These are phyloP conservation scores for Eupithecia subfuscata DNA, from an alignment of 2,888 invertebrate genomes.

Conservation along the genomic window DNA sequence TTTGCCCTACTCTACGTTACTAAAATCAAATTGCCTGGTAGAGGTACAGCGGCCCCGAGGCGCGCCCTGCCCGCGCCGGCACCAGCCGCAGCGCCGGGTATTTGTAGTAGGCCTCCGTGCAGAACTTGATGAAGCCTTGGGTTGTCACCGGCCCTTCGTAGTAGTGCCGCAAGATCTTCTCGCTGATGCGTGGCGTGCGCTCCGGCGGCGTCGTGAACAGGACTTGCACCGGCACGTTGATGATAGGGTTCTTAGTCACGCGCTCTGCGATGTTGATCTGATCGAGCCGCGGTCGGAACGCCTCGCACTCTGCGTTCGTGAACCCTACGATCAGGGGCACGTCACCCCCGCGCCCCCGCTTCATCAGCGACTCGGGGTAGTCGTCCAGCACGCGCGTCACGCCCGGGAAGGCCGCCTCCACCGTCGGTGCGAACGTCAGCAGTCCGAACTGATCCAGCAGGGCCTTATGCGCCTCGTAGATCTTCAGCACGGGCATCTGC, in stretches of 20 bases:
- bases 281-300: conserved; percentile 61
- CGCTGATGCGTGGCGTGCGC: conserved; percentile 46
- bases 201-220: conserved; percentile 51
- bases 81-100: conserved; percentile 67
- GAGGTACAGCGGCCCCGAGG: conserved; percentile 75
- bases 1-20: neutral
- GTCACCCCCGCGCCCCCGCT: conserved; percentile 60
- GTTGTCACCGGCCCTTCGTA: conserved; percentile 55
- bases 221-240: conserved; percentile 55
- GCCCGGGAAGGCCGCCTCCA: conserved; percentile 63
- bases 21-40: conserved; percentile 59
- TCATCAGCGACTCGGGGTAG: conserved; percentile 64
- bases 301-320: conserved; percentile 68
- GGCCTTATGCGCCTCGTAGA: conserved; percentile 59
- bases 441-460: conserved; percentile 63
- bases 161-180: conserved; percentile 56
- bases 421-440: conserved; percentile 65
- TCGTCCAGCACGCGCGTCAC: conserved; percentile 66
- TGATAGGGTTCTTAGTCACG: conserved; percentile 51
- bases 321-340: conserved; percentile 70
- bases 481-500: conserved; percentile 59
- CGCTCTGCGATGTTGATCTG: conserved; percentile 57
- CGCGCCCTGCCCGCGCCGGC: conserved; percentile 47
- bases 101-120: conserved; percentile 64
- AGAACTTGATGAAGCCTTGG: conserved; percentile 59